A percentile compares a stretch with the other conserved stretches of the same genome.
phyloP scores from a whole-genome alignment of 2,797 vertebrate genomes.

The Rhinatrema bivittatum region DNA sequence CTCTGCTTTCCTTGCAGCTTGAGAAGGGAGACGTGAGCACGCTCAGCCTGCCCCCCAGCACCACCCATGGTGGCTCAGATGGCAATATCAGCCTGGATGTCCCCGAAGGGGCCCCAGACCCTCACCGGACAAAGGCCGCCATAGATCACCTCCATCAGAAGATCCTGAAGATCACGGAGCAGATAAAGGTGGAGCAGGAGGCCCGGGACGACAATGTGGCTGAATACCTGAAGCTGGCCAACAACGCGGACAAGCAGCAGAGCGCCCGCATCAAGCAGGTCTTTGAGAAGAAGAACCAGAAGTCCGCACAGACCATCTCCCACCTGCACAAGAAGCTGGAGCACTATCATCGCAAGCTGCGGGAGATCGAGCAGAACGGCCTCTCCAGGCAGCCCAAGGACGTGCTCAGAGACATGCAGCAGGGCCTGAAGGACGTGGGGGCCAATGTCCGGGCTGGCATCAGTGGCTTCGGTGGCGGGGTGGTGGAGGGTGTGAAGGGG shows the following conservation, averaged over 20 bases:
- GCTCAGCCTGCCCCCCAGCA: slow-evolving; percentile 65
- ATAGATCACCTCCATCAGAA: slow-evolving; percentile 97
- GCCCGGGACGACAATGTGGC: slow-evolving; percentile 93
- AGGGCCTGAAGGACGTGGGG: slow-evolving; percentile 89
- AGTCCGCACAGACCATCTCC: slow-evolving; percentile 91
- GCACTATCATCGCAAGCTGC: slow-evolving; percentile 91
- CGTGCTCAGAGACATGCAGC: slow-evolving; percentile 96
- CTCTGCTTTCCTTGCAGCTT: slow-evolving; percentile 51
- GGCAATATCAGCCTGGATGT: slow-evolving; percentile 82
- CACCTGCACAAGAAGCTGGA: slow-evolving; percentile 97
- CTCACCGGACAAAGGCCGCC: slow-evolving; percentile 80
- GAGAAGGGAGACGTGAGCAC: slow-evolving; percentile 85
- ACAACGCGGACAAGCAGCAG: slow-evolving; percentile 95
- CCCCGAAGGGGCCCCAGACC: slow-evolving; percentile 66
- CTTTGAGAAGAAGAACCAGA: slow-evolving; percentile 98
- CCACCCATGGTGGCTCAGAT: slow-evolving; percentile 79
- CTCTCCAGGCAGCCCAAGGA: slow-evolving; percentile 91
- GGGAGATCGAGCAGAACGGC: slow-evolving; percentile 94
- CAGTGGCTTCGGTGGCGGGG: slow-evolving; percentile 90
- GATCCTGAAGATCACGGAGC: slow-evolving; percentile 95
- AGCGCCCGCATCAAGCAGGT: slow-evolving; percentile 95
- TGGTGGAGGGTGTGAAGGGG: slow-evolving; percentile 91
- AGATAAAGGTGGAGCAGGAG: slow-evolving; percentile 96
- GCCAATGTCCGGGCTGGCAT: slow-evolving; percentile 93
- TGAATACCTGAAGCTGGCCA: slow-evolving; percentile 92